Evolutionary conservation across 2,113 vertebrate species (phyloP).

Genomic region (Gobio gobio): DNA sequence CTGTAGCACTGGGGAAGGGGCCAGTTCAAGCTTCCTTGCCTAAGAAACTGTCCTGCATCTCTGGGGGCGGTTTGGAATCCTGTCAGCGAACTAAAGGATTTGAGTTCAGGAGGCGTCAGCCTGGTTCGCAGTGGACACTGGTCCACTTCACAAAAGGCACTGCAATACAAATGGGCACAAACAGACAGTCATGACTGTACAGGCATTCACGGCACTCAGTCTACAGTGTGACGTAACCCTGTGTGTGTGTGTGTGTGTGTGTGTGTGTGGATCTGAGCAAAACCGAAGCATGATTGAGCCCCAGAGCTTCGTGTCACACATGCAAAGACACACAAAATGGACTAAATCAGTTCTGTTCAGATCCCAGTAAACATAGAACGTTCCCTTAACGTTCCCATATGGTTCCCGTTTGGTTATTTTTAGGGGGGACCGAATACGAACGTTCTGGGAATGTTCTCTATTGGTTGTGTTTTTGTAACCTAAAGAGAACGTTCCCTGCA

Average conservation of each 20-base stretch:
- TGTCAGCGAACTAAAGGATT: conserved; percentile 82
- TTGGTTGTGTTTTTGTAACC: no score
- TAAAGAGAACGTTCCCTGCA: no score
- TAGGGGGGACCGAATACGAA: no score
- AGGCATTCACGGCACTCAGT: conserved; percentile 33
- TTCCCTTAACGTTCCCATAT: no score
- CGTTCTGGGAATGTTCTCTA: no score
- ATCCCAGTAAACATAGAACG: no score
- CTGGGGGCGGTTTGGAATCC: conserved; percentile 81
- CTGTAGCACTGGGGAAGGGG: conserved; percentile 60
- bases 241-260: no score
- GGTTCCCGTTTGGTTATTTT: no score
- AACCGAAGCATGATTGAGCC: neutral
- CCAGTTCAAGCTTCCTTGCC: conserved; percentile 75
- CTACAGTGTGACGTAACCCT: conserved; percentile 36
- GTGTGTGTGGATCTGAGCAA: conserved; percentile 20
- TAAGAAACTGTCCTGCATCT: conserved; percentile 83
- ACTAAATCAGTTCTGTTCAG: neutral
- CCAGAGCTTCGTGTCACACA: neutral
- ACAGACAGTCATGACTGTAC: conserved; percentile 58
- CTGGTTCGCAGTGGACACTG: conserved; percentile 78
- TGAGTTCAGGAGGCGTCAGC: conserved; percentile 81
- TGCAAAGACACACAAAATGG: conserved; percentile 13
- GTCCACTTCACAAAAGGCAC: conserved; percentile 83
- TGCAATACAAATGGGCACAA: conserved; percentile 81